phyloP scores from a whole-genome alignment of 2,888 invertebrate species.

The Smittia aterrima region DNA sequence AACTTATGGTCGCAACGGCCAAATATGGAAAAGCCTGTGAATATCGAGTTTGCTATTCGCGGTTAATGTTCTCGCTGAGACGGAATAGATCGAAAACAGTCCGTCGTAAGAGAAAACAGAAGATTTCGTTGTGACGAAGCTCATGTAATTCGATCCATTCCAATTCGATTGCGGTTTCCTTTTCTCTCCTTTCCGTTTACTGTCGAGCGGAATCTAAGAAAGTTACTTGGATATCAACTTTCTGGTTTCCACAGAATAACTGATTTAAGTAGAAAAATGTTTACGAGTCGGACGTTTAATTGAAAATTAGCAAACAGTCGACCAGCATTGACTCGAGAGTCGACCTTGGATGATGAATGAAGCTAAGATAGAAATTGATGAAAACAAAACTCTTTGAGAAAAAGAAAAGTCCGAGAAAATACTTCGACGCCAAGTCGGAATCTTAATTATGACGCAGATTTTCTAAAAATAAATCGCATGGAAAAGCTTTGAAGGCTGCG shows the following conservation, averaged over 20 bases:
- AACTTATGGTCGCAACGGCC: neutral
- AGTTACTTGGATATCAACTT: neutral
- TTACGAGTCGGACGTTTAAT: no score
- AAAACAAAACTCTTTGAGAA: slow-evolving; percentile 9
- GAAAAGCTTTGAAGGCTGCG: slow-evolving; percentile 22
- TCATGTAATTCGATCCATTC: slow-evolving; percentile 4
- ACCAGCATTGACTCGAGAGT: neutral
- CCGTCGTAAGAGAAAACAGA: neutral
- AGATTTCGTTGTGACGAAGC: neutral
- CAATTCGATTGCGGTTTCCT: slow-evolving; percentile 12
- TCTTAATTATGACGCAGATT: slow-evolving; percentile 34
- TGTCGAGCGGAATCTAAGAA: neutral
- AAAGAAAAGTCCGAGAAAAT: neutral
- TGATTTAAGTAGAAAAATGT: neutral
- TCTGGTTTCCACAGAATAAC: no score
- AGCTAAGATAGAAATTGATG: neutral
- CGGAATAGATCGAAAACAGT: slow-evolving; percentile 10
- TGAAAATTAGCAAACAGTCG: neutral
- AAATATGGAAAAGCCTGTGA: slow-evolving; percentile 19
- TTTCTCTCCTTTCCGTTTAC: neutral
- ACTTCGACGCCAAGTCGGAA: slow-evolving; percentile 20
- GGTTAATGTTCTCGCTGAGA: slow-evolving; percentile 17
- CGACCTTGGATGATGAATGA: slow-evolving; percentile 1
- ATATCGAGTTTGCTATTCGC: neutral
- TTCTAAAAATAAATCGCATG: slow-evolving; percentile 31